phyloP scores from a whole-genome alignment of 2,888 invertebrate species.

The Calameuta pallipes region DNA sequence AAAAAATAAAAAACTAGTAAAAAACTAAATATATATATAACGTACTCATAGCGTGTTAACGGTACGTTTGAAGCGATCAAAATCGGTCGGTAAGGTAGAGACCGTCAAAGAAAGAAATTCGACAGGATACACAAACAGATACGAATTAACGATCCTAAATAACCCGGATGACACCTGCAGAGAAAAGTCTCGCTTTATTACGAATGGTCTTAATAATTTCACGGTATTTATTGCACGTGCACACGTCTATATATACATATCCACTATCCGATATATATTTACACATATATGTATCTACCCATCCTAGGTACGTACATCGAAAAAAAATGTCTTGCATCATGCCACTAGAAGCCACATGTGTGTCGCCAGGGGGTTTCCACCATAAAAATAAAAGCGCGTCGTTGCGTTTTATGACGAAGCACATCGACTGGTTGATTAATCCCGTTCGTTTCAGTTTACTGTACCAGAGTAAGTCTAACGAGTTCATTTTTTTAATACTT shows the following conservation, averaged over 20 bases:
- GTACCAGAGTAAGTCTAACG: background rate
- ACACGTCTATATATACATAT: background rate
- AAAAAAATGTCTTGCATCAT: background rate
- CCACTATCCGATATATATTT: background rate
- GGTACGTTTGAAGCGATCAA: background rate
- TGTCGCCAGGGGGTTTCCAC: background rate
- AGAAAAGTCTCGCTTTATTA: background rate
- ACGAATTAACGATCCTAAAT: background rate
- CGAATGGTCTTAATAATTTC: background rate
- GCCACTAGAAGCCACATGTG: background rate
- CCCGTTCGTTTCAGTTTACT: background rate
- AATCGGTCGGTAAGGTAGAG: background rate
- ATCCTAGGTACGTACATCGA: background rate
- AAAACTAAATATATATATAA: too few species aligned
- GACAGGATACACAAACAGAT: background rate
- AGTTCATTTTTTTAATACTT: background rate
- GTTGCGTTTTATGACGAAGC: background rate
- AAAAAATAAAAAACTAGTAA: too few species aligned
- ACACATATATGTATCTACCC: background rate
- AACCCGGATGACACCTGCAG: background rate
- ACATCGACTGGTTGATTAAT: background rate
- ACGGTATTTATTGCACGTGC: background rate
- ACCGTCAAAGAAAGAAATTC: background rate
- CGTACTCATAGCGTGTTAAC: too few species aligned
- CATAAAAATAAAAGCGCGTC: background rate